phyloP scores from a whole-genome alignment of 2,888 invertebrate genomes.

The Platypus cylindrus region DNA sequence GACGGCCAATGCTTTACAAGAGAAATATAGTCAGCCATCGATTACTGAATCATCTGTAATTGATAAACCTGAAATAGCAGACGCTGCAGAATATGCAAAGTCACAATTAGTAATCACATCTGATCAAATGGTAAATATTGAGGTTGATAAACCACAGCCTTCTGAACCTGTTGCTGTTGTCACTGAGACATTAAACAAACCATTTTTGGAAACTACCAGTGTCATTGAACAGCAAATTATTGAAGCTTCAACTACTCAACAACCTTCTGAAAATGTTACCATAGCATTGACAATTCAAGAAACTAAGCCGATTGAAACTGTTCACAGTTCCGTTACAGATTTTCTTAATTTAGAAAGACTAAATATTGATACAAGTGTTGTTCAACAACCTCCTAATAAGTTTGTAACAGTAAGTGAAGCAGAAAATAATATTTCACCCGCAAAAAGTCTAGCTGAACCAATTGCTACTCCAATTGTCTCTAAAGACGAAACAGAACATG shows the following conservation, averaged over 20 bases:
- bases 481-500: slow-evolving; percentile 28
- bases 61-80: too few species aligned
- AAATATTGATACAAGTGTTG: slow-evolving; percentile 6
- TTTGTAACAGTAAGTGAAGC: not conserved
- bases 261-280: slow-evolving; percentile 30
- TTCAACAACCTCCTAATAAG: slow-evolving; percentile 1
- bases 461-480: slow-evolving; percentile 24
- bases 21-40: too few species aligned
- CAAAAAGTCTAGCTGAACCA: slow-evolving; percentile 6
- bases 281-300: slow-evolving; percentile 24
- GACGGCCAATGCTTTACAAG: too few species aligned
- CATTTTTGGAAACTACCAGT: not conserved
- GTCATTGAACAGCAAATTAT: slow-evolving; percentile 5
- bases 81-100: too few species aligned
- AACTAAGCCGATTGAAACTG: slow-evolving; percentile 3
- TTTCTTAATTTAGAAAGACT: slow-evolving; percentile 17
- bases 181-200: not conserved
- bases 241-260: slow-evolving; percentile 14
- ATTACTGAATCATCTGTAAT: too few species aligned
- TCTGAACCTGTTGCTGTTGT: too few species aligned
- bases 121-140: not conserved
- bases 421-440: not conserved
- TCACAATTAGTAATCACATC: too few species aligned
- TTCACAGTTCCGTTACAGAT: slow-evolving; percentile 8
- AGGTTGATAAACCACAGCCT: too few species aligned